Evolutionary conservation across 2,113 vertebrate genomes (phyloP).

Genomic region (Odocoileus hemionus): DNA sequence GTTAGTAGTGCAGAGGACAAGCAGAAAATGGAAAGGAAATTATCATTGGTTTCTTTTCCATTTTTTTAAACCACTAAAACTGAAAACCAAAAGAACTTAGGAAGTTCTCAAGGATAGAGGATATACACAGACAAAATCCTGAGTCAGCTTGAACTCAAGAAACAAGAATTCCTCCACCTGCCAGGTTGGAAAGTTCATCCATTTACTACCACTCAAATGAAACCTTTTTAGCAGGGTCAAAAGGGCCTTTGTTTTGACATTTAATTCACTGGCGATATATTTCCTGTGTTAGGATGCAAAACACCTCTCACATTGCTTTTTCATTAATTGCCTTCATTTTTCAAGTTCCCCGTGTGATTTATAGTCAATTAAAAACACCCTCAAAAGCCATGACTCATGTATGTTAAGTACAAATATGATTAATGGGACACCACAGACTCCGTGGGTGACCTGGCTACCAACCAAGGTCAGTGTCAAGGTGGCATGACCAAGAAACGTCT

Average conservation of each 20-base stretch:
- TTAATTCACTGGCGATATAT: slow-evolving; percentile 72
- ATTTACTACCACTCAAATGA: slow-evolving; percentile 81
- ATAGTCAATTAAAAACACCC: slow-evolving; percentile 91
- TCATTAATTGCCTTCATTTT: slow-evolving; percentile 94
- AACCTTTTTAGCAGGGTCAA: slow-evolving; percentile 79
- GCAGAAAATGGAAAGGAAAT: background rate
- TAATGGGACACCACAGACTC: slow-evolving; percentile 82
- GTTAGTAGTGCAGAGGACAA: background rate
- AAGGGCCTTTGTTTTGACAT: slow-evolving; percentile 81
- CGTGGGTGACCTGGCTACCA: slow-evolving; percentile 76
- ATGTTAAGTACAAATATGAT: slow-evolving; percentile 84
- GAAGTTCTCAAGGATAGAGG: background rate
- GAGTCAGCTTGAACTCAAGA: slow-evolving; percentile 42
- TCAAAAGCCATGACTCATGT: slow-evolving; percentile 82
- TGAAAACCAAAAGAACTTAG: background rate
- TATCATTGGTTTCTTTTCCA: background rate
- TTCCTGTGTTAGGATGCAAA: slow-evolving; percentile 71
- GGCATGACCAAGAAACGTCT: background rate
- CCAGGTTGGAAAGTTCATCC: slow-evolving; percentile 70
- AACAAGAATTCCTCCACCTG: slow-evolving; percentile 65
- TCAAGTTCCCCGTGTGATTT: slow-evolving; percentile 91
- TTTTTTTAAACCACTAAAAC: background rate
- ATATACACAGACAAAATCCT: background rate
- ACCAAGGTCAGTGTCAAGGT: slow-evolving; percentile 53
- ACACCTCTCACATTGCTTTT: slow-evolving; percentile 76